phyloP scores from a whole-genome alignment of 2,888 invertebrate species.

The Andrena minutula region DNA sequence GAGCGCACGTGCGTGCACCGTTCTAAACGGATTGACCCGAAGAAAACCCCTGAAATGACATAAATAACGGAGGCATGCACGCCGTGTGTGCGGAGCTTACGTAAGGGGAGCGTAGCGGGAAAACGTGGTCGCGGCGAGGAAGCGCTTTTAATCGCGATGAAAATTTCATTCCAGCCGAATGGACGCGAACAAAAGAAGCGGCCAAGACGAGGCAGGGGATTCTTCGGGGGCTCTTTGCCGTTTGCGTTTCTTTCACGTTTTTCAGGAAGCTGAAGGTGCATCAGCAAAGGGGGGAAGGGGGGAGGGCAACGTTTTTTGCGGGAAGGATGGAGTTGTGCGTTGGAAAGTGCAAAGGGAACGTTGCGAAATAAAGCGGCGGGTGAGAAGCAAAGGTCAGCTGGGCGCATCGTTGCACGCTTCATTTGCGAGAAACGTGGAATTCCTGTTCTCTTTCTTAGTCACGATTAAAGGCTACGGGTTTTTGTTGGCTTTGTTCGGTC shows the following conservation, averaged over 20 bases:
- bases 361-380: conserved; percentile 32
- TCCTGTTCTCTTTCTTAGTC: conserved; percentile 23
- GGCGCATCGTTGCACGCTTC: conserved; percentile 38
- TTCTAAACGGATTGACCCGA: conserved; percentile 84
- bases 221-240: no score
- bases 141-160: conserved; percentile 2
- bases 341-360: conserved; percentile 39
- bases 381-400: conserved; percentile 46
- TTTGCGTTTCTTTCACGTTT: no score
- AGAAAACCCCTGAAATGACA: conserved; percentile 84
- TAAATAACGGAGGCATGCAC: conserved; percentile 77
- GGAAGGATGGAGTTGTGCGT: conserved; percentile 10
- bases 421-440: conserved; percentile 40
- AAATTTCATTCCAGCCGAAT: no score
- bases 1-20: conserved; percentile 62
- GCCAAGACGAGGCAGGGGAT: no score
- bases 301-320: conserved; percentile 17
- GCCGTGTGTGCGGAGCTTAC: conserved; percentile 71
- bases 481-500: not conserved
- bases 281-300: not conserved
- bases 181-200: not conserved
- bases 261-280: no score
- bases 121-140: conserved; percentile 1
- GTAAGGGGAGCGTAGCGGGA: conserved; percentile 63
- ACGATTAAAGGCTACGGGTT: conserved; percentile 26